Percentiles rank a stretch among this genome's conserved stretches.
These are phyloP conservation scores for Bilobella aurantiaca DNA, from an alignment of 1,140 invertebrate species.

Conservation along the genomic window DNA sequence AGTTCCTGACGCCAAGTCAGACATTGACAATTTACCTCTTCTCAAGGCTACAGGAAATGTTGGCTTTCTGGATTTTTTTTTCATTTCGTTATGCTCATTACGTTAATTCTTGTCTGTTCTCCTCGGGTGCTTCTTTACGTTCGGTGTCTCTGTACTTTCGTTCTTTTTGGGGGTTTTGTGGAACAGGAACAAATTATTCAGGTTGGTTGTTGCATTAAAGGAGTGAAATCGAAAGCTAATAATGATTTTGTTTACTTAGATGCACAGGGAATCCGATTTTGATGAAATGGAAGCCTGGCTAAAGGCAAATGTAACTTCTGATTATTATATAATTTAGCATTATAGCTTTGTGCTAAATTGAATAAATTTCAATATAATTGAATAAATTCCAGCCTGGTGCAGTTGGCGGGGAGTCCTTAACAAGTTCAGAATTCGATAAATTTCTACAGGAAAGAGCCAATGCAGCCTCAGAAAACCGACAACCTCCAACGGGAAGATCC, in stretches of 20 bases:
- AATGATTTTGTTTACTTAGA: conserved; percentile 42
- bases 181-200: no score
- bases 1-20: background rate
- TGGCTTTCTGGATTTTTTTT: no score
- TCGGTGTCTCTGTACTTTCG: conserved; percentile 7
- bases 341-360: no score
- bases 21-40: background rate
- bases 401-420: conserved; percentile 47
- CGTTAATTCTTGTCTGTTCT: no score
- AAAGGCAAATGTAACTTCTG: conserved; percentile 48
- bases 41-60: background rate
- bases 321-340: background rate
- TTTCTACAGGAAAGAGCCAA: conserved; percentile 81
- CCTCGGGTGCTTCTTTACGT: no score
- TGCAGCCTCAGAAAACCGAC: conserved; percentile 46
- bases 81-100: no score
- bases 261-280: conserved; percentile 73
- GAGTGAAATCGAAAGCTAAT: no score
- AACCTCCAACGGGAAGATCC: conserved; percentile 24
- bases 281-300: conserved; percentile 91
- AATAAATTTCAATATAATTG: no score
- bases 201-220: no score
- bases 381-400: conserved; percentile 20
- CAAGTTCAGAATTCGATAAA: conserved; percentile 81
- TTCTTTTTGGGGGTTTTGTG: no score